phyloP scores from a whole-genome alignment of 2,113 vertebrate genomes.

The Spea bombifrons region DNA sequence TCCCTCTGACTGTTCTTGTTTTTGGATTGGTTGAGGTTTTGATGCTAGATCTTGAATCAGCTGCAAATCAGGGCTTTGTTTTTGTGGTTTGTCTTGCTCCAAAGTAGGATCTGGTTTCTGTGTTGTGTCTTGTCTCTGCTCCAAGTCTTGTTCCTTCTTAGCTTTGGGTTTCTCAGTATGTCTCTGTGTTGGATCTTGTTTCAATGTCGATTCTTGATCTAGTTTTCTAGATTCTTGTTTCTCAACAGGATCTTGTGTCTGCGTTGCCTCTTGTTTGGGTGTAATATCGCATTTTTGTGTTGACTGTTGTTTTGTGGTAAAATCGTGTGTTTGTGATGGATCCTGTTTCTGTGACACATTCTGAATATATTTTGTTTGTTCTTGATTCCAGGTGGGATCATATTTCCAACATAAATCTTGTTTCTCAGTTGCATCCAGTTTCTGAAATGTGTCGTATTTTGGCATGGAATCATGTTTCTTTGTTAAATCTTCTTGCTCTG shows the following conservation, averaged over 20 bases:
- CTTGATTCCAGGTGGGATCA: background rate
- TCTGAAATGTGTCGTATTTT: no score
- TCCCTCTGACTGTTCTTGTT: no score
- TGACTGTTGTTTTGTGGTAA: background rate
- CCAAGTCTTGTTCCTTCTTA: background rate
- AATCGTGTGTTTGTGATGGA: background rate
- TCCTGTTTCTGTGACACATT: background rate
- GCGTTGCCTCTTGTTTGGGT: background rate
- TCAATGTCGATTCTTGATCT: no score
- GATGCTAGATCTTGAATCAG: no score
- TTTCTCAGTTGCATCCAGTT: no score
- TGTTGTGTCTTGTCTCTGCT: background rate
- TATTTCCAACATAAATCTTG: no score
- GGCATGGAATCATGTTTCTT: background rate
- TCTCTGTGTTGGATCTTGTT: background rate
- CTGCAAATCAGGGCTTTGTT: no score
- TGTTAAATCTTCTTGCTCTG: background rate
- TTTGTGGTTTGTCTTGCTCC: background rate
- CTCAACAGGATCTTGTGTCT: background rate
- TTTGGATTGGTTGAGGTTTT: no score
- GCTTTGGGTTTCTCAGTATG: background rate
- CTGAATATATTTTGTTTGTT: no score
- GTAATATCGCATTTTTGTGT: background rate
- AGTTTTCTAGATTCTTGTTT: background rate
- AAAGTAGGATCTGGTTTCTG: background rate